phyloP scores from a whole-genome alignment of 2,797 vertebrate genomes.

The Betta splendens region DNA sequence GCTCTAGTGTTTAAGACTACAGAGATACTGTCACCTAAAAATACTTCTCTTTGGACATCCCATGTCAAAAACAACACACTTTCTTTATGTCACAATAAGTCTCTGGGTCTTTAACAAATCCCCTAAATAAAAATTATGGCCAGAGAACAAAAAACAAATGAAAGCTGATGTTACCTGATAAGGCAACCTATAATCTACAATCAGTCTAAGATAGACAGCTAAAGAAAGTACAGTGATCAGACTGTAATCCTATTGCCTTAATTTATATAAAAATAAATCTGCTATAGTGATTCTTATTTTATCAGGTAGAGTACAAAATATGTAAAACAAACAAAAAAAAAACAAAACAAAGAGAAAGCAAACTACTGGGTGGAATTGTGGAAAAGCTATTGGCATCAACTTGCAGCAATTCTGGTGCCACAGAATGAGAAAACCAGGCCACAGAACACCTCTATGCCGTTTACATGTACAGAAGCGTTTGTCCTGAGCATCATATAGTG shows the following conservation, averaged over 20 bases:
- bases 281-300: constrained; percentile 67
- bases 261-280: constrained; percentile 80
- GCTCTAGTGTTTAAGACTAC: constrained; percentile 51
- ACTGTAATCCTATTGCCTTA: constrained; percentile 71
- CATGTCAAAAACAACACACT: constrained; percentile 25
- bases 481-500: constrained; percentile 55
- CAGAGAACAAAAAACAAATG: neutral
- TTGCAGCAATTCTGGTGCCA: constrained; percentile 17
- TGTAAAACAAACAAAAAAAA: constrained; percentile 47
- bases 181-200: constrained; percentile 40
- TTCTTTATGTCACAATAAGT: constrained; percentile 42
- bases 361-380: constrained; percentile 27
- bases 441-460: constrained; percentile 15
- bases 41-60: constrained; percentile 58
- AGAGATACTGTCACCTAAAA: constrained; percentile 56
- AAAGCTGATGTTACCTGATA: constrained; percentile 26
- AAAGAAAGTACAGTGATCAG: constrained; percentile 73
- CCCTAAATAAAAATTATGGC: constrained; percentile 28
- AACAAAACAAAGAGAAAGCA: constrained; percentile 51
- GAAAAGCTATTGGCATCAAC: constrained; percentile 25
- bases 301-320: constrained; percentile 72
- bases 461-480: constrained; percentile 28
- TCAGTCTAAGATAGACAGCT: constrained; percentile 50
- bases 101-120: constrained; percentile 37
- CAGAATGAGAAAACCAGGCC: constrained; percentile 27